Conservation (phyloP, 2,113 vertebrate species). For the Heterochromis multidens region DNA sequence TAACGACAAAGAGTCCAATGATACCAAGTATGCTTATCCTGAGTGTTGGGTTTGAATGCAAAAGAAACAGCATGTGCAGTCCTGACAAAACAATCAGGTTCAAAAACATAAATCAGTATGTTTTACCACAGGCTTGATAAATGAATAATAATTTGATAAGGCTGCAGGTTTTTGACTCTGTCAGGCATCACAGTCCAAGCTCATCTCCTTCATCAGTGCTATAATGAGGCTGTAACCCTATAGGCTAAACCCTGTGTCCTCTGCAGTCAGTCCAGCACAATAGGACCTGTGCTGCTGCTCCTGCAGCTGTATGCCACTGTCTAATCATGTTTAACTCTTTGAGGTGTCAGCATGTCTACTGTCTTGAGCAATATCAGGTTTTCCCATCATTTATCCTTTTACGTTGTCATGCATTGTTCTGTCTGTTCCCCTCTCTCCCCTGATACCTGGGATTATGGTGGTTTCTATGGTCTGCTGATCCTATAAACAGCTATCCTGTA, state of each 20-base stretch:
- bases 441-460: not conserved
- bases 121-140: not conserved
- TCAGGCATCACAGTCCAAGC: not conserved
- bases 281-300: not conserved
- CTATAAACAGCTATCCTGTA: not conserved
- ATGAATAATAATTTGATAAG: not conserved
- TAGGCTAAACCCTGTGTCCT: slow-evolving; percentile 8
- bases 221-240: slow-evolving; percentile 35
- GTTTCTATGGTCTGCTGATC: not conserved
- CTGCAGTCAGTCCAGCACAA: not conserved
- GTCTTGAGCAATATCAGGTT: not conserved
- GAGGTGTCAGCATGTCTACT: not conserved
- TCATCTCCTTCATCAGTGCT: not conserved
- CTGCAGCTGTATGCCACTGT: not conserved
- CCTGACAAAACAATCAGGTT: not conserved
- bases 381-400: not conserved
- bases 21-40: not conserved
- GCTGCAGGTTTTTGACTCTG: not conserved
- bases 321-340: not conserved
- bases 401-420: not conserved
- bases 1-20: not conserved
- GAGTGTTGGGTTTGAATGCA: not conserved
- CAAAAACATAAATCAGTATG: accelerated
- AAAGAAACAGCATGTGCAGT: not conserved
- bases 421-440: not conserved